Evolutionary conservation across 37 sponge, comb jelly and placozoan genomes (phyloP).

Genomic region (Amphimedon queenslandica): DNA sequence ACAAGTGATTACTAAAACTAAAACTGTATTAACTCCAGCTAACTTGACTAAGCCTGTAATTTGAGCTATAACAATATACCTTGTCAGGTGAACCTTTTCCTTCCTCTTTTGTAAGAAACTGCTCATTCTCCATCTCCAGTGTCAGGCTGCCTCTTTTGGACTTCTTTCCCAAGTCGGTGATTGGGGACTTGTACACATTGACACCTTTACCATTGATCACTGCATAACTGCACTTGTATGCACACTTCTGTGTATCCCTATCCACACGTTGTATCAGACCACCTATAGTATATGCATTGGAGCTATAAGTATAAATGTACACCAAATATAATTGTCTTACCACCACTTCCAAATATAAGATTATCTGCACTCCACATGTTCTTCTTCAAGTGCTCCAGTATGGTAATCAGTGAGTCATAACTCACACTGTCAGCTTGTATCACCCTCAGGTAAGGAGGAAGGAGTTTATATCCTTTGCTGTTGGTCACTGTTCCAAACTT

Average conservation of each 20-base stretch:
- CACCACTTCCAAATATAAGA: constrained; percentile 86
- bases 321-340: too few relatives aligned
- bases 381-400: constrained; percentile 68
- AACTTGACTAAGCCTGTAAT: too few relatives aligned
- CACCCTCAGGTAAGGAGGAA: constrained; percentile 78
- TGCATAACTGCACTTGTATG: constrained; percentile 92
- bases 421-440: constrained; percentile 90
- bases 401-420: constrained; percentile 56
- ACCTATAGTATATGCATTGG: too few relatives aligned
- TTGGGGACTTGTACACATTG: constrained; percentile 86
- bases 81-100: constrained; percentile 66
- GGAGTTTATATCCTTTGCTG: constrained; percentile 81
- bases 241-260: constrained; percentile 93
- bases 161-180: constrained; percentile 81
- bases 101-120: constrained; percentile 63
- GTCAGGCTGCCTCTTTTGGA: constrained; percentile 86
- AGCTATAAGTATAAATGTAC: too few relatives aligned
- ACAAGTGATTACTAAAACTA: neutral
- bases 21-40: constrained; percentile 8
- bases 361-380: constrained; percentile 88
- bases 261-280: constrained; percentile 78
- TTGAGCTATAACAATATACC: too few relatives aligned
- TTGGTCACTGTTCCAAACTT: constrained; percentile 81
- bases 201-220: constrained; percentile 70
- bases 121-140: constrained; percentile 62